Base-by-base conservation (phyloP, 2,113 vertebrate species). In the Apaloderma vittatum region DNA sequence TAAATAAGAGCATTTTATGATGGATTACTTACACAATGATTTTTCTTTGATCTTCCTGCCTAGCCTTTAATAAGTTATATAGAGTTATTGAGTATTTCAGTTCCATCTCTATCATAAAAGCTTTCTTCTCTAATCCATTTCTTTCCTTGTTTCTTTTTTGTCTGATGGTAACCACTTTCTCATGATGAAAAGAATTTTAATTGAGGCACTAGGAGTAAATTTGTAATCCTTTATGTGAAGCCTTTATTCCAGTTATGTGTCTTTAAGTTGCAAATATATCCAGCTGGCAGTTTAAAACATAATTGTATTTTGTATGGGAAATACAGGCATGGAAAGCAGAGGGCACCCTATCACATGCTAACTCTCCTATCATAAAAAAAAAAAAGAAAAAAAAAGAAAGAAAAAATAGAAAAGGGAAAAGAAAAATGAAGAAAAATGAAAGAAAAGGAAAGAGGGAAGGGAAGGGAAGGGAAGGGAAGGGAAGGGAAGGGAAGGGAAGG, bases 101-200 rank as follows among this genome's bases (percentile, higher is more conserved):
- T 87, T 96, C 92, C 75, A 70, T 82, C 48, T 73, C 32, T 78
- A 91, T 86, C 62, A 63, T 65, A 83, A 96, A 95, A 86, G 86
- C 37, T 77, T 95, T 93, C 91, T 94, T 82, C 55, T 70, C 76
- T 77, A 70, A 93, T 89, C 73, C 62, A 6, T 95, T 93, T 78
- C 78, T 88, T 83, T 58, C 32, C 40, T 58, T 74, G 89, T 71
- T 67, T 83, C 83, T 67, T 95, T 86, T 96, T 77, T 76, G 90
- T 77, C 83, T 77, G 54, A 86, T 48, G 45, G 73, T 34, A 96
- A 71, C 82, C 73, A 54, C 66, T 96, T 94, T 94, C 71, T 93
- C 49, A 65, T 76, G 92, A 97, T 96, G 98, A 98, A 97, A 98
- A 98, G 98, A 98, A 98, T 98, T 97, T 98, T 98, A 98, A 99